Conservation (phyloP, 1,140 invertebrate species). For the Bursaphelenchus mucronatus region DNA sequence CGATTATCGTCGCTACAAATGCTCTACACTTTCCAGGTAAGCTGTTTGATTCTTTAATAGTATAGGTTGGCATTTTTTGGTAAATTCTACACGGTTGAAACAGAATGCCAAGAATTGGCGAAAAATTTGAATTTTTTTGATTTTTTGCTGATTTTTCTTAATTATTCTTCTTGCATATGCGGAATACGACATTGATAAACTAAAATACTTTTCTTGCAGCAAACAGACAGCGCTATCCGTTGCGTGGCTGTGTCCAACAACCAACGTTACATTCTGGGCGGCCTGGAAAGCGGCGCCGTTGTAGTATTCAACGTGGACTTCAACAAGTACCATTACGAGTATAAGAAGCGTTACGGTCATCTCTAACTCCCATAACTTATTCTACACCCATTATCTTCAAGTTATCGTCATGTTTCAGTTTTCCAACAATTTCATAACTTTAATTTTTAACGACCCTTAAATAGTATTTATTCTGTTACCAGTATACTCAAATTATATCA, state of each 20-base stretch:
- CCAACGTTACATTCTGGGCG: conserved; percentile 85
- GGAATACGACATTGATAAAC: background rate
- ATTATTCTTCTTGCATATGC: conserved; percentile 7
- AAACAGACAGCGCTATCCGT: conserved; percentile 51
- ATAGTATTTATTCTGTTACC: too few species aligned
- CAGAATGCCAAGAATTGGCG: too few species aligned
- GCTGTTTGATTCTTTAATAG: background rate
- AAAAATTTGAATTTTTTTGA: conserved; percentile 5
- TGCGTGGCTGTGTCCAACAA: conserved; percentile 55
- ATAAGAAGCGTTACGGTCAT: conserved; percentile 66
- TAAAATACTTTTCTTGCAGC: conserved; percentile 52
- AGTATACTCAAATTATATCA: too few species aligned
- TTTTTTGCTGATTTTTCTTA: conserved; percentile 27
- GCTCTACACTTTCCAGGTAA: conserved; percentile 84
- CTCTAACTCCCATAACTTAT: conserved; percentile 11
- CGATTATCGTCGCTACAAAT: conserved; percentile 91
- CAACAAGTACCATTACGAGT: conserved; percentile 98
- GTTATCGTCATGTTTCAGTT: too few species aligned
- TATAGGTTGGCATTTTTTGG: too few species aligned
- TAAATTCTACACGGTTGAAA: too few species aligned
- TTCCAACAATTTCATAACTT: too few species aligned
- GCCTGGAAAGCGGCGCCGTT: conserved; percentile 89
- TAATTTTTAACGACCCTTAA: too few species aligned
- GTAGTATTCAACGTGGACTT: conserved; percentile 99
- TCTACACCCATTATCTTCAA: too few species aligned